Evolutionary conservation across 2,113 vertebrate species (phyloP).

Genomic region (Pungitius pungitius): DNA sequence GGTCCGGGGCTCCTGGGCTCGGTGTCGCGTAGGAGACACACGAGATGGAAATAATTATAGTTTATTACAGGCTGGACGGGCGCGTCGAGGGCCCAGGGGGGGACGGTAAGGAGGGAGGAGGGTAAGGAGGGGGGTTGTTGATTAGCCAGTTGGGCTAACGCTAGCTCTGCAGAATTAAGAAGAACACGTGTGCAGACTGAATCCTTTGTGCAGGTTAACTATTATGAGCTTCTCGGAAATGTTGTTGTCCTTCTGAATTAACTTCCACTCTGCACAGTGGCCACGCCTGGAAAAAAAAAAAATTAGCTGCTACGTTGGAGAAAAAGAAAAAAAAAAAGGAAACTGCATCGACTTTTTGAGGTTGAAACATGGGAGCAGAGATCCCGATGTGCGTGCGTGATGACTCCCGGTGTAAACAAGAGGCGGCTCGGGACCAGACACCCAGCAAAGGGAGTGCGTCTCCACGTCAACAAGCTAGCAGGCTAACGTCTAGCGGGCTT

Average conservation of each 20-base stretch:
- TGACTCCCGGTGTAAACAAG: conserved; percentile 45
- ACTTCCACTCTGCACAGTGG: neutral
- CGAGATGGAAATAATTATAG: conserved; percentile 60
- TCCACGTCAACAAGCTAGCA: conserved; percentile 53
- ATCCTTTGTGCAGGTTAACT: neutral
- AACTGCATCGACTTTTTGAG: neutral
- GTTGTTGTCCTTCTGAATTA: neutral
- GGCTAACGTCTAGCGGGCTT: conserved; percentile 20
- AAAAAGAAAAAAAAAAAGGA: neutral
- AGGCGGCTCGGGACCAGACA: conserved; percentile 16
- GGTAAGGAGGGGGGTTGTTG: too few relatives aligned
- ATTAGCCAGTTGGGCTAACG: too few relatives aligned
- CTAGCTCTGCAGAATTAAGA: too few relatives aligned
- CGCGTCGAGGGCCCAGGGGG: neutral
- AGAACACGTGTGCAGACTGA: neutral
- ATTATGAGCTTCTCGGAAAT: too few relatives aligned
- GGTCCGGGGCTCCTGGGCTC: conserved; percentile 14
- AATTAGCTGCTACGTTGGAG: too few relatives aligned
- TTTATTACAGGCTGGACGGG: conserved; percentile 31
- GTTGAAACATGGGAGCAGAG: neutral
- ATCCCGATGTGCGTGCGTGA: neutral
- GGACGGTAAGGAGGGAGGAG: too few relatives aligned
- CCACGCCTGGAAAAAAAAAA: neutral
- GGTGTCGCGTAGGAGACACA: conserved; percentile 32
- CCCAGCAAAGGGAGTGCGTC: conserved; percentile 18